Base-by-base conservation (phyloP, 2,113 vertebrate genomes). In the Brachypodius melanocephalos region DNA sequence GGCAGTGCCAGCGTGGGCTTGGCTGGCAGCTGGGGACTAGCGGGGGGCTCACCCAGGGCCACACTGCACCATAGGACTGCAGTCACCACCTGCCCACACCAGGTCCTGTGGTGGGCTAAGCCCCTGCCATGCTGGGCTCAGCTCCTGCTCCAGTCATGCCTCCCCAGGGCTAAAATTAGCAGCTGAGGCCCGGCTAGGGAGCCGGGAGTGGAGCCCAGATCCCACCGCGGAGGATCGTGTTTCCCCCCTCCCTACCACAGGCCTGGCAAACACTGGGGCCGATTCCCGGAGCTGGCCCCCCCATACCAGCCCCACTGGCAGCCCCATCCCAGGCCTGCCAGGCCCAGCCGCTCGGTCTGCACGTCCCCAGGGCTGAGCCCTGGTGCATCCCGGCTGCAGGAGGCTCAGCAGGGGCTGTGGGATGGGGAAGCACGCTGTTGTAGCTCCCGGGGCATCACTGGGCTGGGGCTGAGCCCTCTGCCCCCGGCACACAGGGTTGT, bases 251-350 rank as follows among this genome's bases (percentile, higher is more conserved):
- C 88, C 85, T 89, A 84, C 82, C 91, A 90, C 89, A 85, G 58
- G 76, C 63, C 96, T 93, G 96, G 94, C 96, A 95, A 38, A 72
- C 4, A 22, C 76, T 4, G 46, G 91, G 93, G 93, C 86, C 12
- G 51, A 95, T 95, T 96, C 95, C 96, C 93, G 94, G 91, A 96
- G 86, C 34, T 9, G 51, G 76, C 92, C 93, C 89, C 89, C 94
- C 89, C 85, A 61, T 75, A 73, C 93, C 7, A 91, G 94, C 94
- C 94, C 67, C 95, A 88, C 61, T 9, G 28, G 65, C 95, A 73
- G 91, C 89, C 69, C 74, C 9, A 5, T 3, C 77, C 52, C 83
- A 14, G 42, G n/a, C 1, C 63, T 73, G 92, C 54, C 86, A 36
- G 92, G 25, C 78, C 21, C 69, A 49, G 66, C 79, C 1, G 3